Conservation (phyloP, 2,888 invertebrate genomes). For the Diaperis boleti region DNA sequence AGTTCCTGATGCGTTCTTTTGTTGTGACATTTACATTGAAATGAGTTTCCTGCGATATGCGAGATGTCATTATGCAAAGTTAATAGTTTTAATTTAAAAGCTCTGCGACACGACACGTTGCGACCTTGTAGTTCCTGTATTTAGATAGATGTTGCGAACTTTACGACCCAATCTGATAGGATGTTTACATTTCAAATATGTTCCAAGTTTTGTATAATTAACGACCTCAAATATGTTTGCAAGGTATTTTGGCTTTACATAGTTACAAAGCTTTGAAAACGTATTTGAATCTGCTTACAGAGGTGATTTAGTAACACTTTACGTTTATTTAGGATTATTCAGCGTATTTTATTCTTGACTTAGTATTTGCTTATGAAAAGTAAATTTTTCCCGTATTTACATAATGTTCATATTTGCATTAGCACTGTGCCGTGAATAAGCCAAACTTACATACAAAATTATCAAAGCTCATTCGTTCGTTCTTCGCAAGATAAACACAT, state of each 20-base stretch:
- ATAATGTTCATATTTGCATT: slow-evolving; percentile 32
- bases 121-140: slow-evolving; percentile 1
- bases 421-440: slow-evolving; percentile 24
- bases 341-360: slow-evolving; percentile 19
- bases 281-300: slow-evolving; percentile 25
- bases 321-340: slow-evolving; percentile 36
- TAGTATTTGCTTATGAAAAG: slow-evolving; percentile 27
- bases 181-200: slow-evolving; percentile 17
- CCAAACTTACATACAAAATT: slow-evolving; percentile 17
- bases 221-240: slow-evolving; percentile 15
- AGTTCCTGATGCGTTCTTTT: no score
- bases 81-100: slow-evolving; percentile 12
- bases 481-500: slow-evolving; percentile 11
- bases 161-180: not conserved
- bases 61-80: not conserved
- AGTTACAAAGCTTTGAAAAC: slow-evolving; percentile 17
- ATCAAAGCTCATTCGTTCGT: slow-evolving; percentile 25
- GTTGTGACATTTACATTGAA: not conserved
- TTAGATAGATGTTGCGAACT: not conserved
- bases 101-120: slow-evolving; percentile 5
- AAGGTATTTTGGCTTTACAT: slow-evolving; percentile 8
- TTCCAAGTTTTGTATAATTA: slow-evolving; percentile 13
- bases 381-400: slow-evolving; percentile 37
- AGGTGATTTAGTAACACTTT: slow-evolving; percentile 28
- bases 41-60: not conserved